These are phyloP conservation scores for Nasalis larvatus DNA, from an alignment of 2,113 vertebrate genomes.

Conservation along the genomic window DNA sequence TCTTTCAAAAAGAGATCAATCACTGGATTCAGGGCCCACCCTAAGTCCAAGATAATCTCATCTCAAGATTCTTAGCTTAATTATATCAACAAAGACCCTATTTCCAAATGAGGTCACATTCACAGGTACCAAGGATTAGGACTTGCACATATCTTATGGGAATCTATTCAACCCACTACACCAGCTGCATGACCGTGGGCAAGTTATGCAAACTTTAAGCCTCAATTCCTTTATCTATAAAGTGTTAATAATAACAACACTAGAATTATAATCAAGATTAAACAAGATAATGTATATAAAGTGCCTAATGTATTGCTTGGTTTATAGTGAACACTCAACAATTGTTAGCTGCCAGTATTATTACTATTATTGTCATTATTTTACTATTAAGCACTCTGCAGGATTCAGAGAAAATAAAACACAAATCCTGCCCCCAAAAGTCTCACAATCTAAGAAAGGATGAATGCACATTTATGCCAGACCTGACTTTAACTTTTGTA, in stretches of 20 bases:
- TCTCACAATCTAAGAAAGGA: not conserved
- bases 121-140: not conserved
- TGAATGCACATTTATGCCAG: not conserved
- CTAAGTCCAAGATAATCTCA: not conserved
- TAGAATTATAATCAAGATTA: not conserved
- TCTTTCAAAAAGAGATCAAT: not conserved
- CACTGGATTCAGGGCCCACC: not conserved
- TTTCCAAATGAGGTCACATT: constrained; percentile 19
- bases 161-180: not conserved
- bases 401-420: not conserved
- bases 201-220: not conserved
- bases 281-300: not conserved
- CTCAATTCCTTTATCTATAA: not conserved
- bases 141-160: not conserved
- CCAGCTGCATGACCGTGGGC: not conserved
- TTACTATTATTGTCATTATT: not conserved
- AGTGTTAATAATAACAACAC: not conserved
- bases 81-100: not conserved
- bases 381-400: not conserved
- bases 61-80: not conserved
- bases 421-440: not conserved
- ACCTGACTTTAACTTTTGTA: not conserved
- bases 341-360: not conserved
- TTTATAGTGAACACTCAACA: not conserved
- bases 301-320: not conserved